Evolutionary conservation across 2,888 invertebrate genomes (phyloP).

Genomic region (Aradus depressus): DNA sequence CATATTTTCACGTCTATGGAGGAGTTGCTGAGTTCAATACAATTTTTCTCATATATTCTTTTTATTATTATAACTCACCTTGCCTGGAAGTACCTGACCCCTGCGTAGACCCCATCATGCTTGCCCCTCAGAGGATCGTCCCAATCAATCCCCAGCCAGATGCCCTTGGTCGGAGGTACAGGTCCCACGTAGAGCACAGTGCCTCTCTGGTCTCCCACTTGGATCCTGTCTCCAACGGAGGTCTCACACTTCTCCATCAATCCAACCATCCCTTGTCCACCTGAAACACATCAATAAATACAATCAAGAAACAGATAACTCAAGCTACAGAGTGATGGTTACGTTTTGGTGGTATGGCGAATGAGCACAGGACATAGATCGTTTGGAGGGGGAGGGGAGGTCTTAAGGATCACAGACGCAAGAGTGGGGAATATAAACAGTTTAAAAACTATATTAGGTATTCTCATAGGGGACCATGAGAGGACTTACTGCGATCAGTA

Average conservation of each 20-base stretch:
- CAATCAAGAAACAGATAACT: too few species aligned
- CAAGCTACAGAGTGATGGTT: too few species aligned
- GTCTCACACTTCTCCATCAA: slow-evolving; percentile 15
- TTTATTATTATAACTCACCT: slow-evolving; percentile 41
- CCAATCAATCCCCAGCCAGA: slow-evolving; percentile 96
- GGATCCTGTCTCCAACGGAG: slow-evolving; percentile 38
- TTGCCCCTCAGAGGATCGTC: slow-evolving; percentile 80
- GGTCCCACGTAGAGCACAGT: slow-evolving; percentile 68
- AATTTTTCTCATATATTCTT: too few species aligned
- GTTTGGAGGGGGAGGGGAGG: too few species aligned
- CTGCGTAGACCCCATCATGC: slow-evolving; percentile 79
- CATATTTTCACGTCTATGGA: not conserved
- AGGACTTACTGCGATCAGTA: too few species aligned
- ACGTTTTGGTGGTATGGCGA: too few species aligned
- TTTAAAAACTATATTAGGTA: too few species aligned
- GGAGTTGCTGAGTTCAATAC: not conserved
- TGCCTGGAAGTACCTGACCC: slow-evolving; percentile 67
- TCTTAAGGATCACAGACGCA: too few species aligned
- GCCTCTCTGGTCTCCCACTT: slow-evolving; percentile 39
- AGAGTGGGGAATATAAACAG: too few species aligned
- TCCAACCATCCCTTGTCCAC: slow-evolving; percentile 12
- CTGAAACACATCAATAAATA: not conserved
- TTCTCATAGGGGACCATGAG: too few species aligned
- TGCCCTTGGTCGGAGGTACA: slow-evolving; percentile 52
- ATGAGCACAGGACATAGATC: too few species aligned